phyloP scores from a whole-genome alignment of 2,888 invertebrate genomes.

The Melipona beecheii region DNA sequence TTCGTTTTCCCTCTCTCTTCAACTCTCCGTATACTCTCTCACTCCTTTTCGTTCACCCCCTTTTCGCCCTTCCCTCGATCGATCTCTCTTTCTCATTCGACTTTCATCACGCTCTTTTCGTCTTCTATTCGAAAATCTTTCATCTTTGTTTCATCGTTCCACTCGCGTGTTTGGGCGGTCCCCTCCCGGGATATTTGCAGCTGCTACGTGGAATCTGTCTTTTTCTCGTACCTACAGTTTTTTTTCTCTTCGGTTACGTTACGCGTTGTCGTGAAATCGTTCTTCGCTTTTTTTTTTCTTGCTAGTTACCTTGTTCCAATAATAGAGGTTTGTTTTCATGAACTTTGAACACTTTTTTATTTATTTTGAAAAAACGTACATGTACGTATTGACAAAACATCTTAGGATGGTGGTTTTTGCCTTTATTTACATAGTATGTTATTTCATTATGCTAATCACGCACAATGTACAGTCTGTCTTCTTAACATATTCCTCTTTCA shows the following conservation, averaged over 20 bases:
- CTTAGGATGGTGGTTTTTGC: not conserved
- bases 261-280: not conserved
- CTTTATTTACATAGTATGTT: not conserved
- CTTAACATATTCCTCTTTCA: not conserved
- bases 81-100: conserved; percentile 32
- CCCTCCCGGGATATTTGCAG: conserved; percentile 43
- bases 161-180: conserved; percentile 23
- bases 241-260: not conserved
- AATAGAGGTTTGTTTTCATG: not conserved
- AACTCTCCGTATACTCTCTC: conserved; percentile 21
- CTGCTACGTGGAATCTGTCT: conserved; percentile 33
- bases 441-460: not conserved
- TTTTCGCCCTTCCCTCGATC: conserved; percentile 31
- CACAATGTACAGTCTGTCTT: not conserved
- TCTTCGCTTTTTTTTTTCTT: not conserved
- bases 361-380: not conserved
- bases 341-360: not conserved
- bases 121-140: conserved; percentile 32
- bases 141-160: conserved; percentile 25
- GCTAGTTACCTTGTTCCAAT: not conserved
- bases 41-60: conserved; percentile 31
- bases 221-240: conserved; percentile 1
- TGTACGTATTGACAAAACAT: not conserved
- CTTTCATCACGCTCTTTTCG: conserved; percentile 27
- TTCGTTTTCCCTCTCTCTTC: conserved; percentile 19